Conservation (phyloP, 2,888 invertebrate genomes). For the Macaria notata region DNA sequence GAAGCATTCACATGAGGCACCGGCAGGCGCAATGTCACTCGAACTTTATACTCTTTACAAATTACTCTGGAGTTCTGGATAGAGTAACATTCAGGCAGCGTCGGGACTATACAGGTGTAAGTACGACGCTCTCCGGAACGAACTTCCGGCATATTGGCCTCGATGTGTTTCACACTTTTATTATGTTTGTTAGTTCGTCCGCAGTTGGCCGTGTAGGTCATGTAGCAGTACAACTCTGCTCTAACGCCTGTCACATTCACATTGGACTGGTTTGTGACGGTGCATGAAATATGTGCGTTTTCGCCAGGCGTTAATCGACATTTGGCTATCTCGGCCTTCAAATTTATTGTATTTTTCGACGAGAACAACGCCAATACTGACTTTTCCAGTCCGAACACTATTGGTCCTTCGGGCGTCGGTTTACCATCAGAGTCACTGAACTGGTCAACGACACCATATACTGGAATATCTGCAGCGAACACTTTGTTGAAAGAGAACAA, state of each 20-base stretch:
- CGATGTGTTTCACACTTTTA: neutral
- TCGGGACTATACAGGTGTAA: constrained; percentile 18
- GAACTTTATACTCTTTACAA: neutral
- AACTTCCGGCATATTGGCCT: neutral
- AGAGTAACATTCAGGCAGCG: constrained; percentile 25
- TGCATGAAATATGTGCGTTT: constrained; percentile 2
- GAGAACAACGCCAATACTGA: neutral
- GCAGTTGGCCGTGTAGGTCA: neutral
- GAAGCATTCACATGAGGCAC: constrained; percentile 27
- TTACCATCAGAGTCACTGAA: neutral
- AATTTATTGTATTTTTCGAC: neutral
- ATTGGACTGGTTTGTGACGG: neutral
- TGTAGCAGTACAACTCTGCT: neutral
- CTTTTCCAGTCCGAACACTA: constrained; percentile 18
- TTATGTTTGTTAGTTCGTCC: neutral
- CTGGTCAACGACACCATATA: neutral
- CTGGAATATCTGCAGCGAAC: constrained; percentile 10
- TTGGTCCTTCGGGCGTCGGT: constrained; percentile 22
- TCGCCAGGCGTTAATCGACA: constrained; percentile 11
- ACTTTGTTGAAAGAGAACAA: constrained; percentile 22
- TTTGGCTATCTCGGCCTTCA: constrained; percentile 16
- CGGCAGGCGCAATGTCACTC: constrained; percentile 29
- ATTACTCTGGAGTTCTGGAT: neutral
- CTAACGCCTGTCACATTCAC: neutral
- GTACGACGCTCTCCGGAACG: neutral